Conservation (phyloP, 2,797 vertebrate genomes). For the Bufotes viridis region DNA sequence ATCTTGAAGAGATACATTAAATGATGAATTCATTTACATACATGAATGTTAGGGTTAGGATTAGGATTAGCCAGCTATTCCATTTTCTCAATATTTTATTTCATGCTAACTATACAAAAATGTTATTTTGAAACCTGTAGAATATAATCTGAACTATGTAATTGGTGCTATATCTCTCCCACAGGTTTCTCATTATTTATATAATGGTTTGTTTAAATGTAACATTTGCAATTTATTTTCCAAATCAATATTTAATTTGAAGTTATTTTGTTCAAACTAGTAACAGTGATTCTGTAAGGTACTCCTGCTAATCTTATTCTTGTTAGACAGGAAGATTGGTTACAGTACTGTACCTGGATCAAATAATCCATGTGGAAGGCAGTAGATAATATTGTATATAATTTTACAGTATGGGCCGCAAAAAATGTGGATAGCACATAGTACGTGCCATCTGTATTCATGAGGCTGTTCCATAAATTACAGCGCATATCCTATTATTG, state of each 20-base stretch:
- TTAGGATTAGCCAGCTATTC: too few species aligned
- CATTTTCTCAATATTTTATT: neutral
- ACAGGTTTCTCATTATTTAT: neutral
- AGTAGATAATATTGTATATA: neutral
- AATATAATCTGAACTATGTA: neutral
- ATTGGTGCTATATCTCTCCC: neutral
- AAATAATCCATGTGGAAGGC: neutral
- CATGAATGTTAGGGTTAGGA: too few species aligned
- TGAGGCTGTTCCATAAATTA: too few species aligned
- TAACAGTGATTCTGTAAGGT: neutral
- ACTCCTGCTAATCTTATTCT: neutral
- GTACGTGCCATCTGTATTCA: too few species aligned
- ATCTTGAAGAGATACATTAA: too few species aligned
- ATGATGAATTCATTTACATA: too few species aligned
- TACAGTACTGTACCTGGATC: neutral
- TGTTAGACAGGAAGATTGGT: neutral
- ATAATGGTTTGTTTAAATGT: neutral
- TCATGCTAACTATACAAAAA: neutral
- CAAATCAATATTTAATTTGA: slow-evolving; percentile 2
- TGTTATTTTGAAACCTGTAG: neutral
- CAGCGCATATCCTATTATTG: too few species aligned
- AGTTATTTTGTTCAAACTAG: neutral
- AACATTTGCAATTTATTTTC: neutral
- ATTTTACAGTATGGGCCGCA: too few species aligned
- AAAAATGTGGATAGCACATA: too few species aligned